Base-by-base conservation (phyloP, 1,140 invertebrate species). In the Solen grandis region DNA sequence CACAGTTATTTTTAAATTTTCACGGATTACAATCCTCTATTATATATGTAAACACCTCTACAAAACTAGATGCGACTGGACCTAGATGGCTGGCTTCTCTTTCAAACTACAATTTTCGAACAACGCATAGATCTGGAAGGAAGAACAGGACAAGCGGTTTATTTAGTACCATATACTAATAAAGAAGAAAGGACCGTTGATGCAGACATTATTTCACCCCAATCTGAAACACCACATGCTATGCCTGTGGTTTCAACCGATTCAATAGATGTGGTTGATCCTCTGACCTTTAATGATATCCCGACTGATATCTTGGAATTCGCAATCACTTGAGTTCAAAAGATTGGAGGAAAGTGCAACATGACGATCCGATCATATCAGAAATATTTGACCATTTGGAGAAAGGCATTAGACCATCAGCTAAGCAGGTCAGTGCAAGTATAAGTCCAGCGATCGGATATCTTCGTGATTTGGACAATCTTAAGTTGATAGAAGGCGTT, bases 41-140 rank as follows among this genome's bases (percentile, higher is more conserved):
- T n/a, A n/a, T n/a, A n/a, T n/a, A n/a, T n/a, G n/a, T n/a, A n/a
- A n/a, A n/a, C n/a, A n/a, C n/a, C n/a, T 52, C 38, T 5, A 55
- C 54, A n/a, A 73, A 73, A 38, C 46, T 60, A 1, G 70, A 73
- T 19, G 70, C 70, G 19, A 73, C 70, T 22, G 55, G 70, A 38
- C 55, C 33, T 27, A 38, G 1, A 59, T 38, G 66, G 41, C 38
- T 69, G 8, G 66, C 66, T 13, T 38, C 38, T 31, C 27, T 69
- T 2, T 50, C 66, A 3, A 73, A 60, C 33, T 73, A 59, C 36
- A 38, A 73, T 27, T 73, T 73, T 29, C 14, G 13, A 13, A 57
- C 19, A 4, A 35, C 10, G 16, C 60, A 73, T 33, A 57, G 70
- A 73, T 22, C 70, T 19, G 55, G 55, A 36, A 57, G 46, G 33